These are phyloP conservation scores for Smittia aterrima DNA, from an alignment of 2,888 invertebrate species.

Conservation along the genomic window DNA sequence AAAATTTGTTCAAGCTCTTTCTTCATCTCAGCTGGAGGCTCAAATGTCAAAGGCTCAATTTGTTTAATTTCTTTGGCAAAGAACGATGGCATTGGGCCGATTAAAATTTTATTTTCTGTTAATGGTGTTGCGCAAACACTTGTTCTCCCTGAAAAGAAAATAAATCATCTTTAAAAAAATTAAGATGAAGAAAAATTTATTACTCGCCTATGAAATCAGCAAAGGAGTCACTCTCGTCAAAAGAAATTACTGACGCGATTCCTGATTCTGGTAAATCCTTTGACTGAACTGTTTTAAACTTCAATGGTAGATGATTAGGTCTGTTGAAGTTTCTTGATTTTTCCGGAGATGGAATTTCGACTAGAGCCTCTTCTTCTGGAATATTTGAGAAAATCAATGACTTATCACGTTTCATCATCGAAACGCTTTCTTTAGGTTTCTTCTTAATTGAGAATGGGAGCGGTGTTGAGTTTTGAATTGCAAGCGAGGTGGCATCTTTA, in stretches of 20 bases:
- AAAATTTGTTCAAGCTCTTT: conserved; percentile 25
- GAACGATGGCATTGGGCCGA: conserved; percentile 71
- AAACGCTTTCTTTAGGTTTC: conserved; percentile 44
- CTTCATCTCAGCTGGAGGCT: background rate
- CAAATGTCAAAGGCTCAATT: background rate
- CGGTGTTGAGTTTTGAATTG: conserved; percentile 26
- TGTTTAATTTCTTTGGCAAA: conserved; percentile 54
- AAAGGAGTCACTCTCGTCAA: conserved; percentile 58
- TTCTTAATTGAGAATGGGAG: conserved; percentile 36
- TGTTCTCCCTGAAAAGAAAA: too few species aligned
- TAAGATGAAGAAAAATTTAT: too few species aligned
- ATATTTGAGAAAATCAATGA: conserved; percentile 80
- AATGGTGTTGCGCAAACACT: conserved; percentile 77
- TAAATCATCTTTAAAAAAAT: too few species aligned
- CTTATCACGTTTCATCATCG: conserved; percentile 73
- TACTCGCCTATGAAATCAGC: conserved; percentile 63
- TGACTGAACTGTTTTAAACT: conserved; percentile 55
- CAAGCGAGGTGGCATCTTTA: conserved; percentile 6
- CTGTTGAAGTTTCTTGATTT: conserved; percentile 45
- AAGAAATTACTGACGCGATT: conserved; percentile 54
- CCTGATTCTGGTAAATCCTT: conserved; percentile 53
- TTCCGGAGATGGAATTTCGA: conserved; percentile 43
- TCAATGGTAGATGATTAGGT: conserved; percentile 61
- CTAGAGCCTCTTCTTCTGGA: conserved; percentile 66
- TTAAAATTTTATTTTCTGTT: conserved; percentile 72